A percentile compares a stretch with the other conserved stretches of the same genome.
These are phyloP conservation scores for Oncorhynchus mykiss DNA, from an alignment of 2,113 vertebrate genomes.

Conservation along the genomic window DNA sequence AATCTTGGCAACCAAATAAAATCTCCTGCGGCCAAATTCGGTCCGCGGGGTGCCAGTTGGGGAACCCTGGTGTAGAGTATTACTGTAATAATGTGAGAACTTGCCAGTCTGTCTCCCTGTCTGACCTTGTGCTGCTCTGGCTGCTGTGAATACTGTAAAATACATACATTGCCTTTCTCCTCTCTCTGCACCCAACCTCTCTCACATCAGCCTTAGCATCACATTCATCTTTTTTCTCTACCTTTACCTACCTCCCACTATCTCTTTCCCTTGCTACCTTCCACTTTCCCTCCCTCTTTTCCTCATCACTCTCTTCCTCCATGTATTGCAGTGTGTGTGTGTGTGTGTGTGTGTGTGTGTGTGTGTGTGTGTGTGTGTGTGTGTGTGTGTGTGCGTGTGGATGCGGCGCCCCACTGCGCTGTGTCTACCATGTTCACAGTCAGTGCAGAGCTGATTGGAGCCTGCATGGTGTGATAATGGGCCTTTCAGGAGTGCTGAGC, in stretches of 20 bases:
- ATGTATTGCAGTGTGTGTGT: too few species aligned
- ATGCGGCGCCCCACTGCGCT: background rate
- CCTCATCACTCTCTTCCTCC: too few species aligned
- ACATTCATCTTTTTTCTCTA: too few species aligned
- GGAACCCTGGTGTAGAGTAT: background rate
- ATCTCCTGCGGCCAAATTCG: too few species aligned
- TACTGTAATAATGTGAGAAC: background rate
- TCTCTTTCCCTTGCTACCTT: too few species aligned
- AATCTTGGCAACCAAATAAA: too few species aligned
- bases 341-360: too few species aligned
- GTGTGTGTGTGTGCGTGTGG: background rate
- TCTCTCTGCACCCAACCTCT: background rate
- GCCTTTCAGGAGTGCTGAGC: background rate
- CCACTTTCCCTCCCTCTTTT: too few species aligned
- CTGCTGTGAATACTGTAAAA: background rate
- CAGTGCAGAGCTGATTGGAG: slow-evolving; percentile 2
- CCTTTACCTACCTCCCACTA: too few species aligned
- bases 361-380: too few species aligned
- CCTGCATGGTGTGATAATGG: slow-evolving; percentile 1
- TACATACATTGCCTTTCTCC: too few species aligned
- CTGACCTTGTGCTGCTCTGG: background rate
- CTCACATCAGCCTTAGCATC: background rate
- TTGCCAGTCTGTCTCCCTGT: background rate
- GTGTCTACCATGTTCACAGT: background rate
- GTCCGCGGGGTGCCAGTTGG: too few species aligned